These are phyloP conservation scores for Cyprinodon brontotheroides DNA, from an alignment of 2,113 vertebrate genomes.

Conservation along the genomic window DNA sequence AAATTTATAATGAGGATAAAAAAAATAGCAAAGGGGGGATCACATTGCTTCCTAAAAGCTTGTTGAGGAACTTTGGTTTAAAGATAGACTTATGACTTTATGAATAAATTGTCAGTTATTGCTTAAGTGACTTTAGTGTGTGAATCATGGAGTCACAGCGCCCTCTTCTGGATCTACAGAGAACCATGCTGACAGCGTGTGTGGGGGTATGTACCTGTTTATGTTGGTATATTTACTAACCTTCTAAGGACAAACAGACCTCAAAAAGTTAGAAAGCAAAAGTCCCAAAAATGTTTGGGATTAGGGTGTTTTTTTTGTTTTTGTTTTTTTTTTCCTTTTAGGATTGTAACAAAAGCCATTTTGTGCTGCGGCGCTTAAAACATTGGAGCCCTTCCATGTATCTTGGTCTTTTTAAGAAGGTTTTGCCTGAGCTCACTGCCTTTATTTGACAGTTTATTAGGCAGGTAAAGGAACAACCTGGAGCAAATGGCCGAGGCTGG, in stretches of 20 bases:
- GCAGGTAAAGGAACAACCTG: too few species aligned
- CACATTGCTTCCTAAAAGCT: slow-evolving; percentile 18
- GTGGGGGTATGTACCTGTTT: background rate
- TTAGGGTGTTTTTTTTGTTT: too few species aligned
- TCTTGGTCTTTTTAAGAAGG: too few species aligned
- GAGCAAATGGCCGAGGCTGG: too few species aligned
- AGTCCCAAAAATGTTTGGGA: too few species aligned
- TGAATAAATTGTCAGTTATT: slow-evolving; percentile 3
- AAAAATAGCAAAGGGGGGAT: background rate
- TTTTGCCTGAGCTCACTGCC: too few species aligned
- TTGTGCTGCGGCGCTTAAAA: background rate
- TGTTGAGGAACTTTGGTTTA: slow-evolving; percentile 13
- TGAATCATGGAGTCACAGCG: slow-evolving; percentile 50
- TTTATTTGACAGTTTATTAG: too few species aligned
- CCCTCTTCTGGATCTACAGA: slow-evolving; percentile 47
- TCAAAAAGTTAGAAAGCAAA: background rate
- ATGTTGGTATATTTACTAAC: background rate
- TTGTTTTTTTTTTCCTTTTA: too few species aligned
- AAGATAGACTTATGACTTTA: slow-evolving; percentile 1
- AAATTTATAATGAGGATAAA: background rate
- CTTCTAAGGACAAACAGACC: background rate
- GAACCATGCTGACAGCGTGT: slow-evolving; percentile 2
- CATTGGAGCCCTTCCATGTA: background rate
- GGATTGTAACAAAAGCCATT: background rate
- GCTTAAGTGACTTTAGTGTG: background rate